Base-by-base conservation (phyloP, 1,140 invertebrate genomes). In the Ooceraea biroi region DNA sequence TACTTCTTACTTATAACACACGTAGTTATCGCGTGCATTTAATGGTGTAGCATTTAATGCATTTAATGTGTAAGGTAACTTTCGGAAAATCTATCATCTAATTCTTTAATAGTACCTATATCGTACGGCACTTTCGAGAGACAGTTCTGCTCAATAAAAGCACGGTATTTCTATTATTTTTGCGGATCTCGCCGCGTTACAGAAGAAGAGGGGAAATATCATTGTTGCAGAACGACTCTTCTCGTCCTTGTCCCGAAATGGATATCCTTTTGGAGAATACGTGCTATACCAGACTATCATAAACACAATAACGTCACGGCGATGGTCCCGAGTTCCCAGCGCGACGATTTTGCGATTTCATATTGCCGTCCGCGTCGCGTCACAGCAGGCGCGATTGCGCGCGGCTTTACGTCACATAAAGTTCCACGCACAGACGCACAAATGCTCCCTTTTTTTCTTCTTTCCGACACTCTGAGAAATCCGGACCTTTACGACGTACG, bases 321-420 rank as follows among this genome's bases (percentile, higher is more conserved):
- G n/a, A 65, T 44, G 61, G n/a, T 41, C 4, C 36, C 36, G n/a
- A 55, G 30, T 11, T 71, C 12, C 22, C 36, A 25, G 11, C 36
- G 30, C 30, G 25, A 0, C 30, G 27, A n/a, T n/a, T n/a, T 72
- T 25, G 50, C 36, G 1, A 58, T 11, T 58, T 27, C 50, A 41
- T 72, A 57, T n/a, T 12, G 19, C 1, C 4, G 27, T 52, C 4
- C 3, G 30, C 3, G 50, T 72, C 69, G 5, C 19, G 25, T 72
- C 30, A 22, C n/a, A n/a, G n/a, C n/a, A n/a, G 36, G 55, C 36
- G 55, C 22, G 22, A 72, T 57, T 3, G 30, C 27, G 27, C 5
- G 71, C 27, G 22, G 19, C 4, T 52, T 52, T 65, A 48, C 25
- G 52, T 57, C 30, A 58, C 71, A 14, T 63, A 55, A 63, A 50